Percentiles rank a stretch among this genome's conserved stretches.
These are phyloP conservation scores for Sesia bembeciformis DNA, from an alignment of 2,888 invertebrate genomes.

Conservation along the genomic window DNA sequence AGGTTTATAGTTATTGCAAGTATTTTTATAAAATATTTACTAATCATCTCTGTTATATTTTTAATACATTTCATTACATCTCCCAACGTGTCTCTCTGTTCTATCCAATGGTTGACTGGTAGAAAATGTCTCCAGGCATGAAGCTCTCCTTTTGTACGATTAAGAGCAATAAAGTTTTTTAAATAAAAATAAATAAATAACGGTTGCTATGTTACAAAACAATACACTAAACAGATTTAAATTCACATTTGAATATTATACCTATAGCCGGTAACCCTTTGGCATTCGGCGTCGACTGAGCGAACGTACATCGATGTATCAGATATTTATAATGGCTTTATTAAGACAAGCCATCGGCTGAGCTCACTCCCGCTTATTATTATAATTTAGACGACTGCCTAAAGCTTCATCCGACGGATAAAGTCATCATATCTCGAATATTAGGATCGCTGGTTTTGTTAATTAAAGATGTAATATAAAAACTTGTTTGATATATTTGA, in stretches of 20 bases:
- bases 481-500: not conserved
- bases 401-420: conserved; percentile 59
- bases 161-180: too few relatives aligned
- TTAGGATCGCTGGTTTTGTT: conserved; percentile 9
- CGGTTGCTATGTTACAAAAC: conserved; percentile 3
- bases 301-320: conserved; percentile 52
- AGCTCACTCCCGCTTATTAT: conserved; percentile 71
- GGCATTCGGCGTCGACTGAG: conserved; percentile 47
- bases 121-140: too few relatives aligned
- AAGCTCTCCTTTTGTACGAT: too few relatives aligned
- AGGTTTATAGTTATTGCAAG: too few relatives aligned
- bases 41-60: too few relatives aligned
- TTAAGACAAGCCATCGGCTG: conserved; percentile 60
- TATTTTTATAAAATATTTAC: too few relatives aligned
- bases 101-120: too few relatives aligned
- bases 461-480: conserved; percentile 4
- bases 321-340: conserved; percentile 73
- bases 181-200: conserved; percentile 5
- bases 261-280: conserved; percentile 47
- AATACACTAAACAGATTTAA: conserved; percentile 8
- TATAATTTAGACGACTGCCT: conserved; percentile 72
- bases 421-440: conserved; percentile 56
- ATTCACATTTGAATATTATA: conserved; percentile 29
- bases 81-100: too few relatives aligned
- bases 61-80: too few relatives aligned